These are phyloP conservation scores for Phycodurus eques DNA, from an alignment of 2,113 vertebrate genomes.

Conservation along the genomic window DNA sequence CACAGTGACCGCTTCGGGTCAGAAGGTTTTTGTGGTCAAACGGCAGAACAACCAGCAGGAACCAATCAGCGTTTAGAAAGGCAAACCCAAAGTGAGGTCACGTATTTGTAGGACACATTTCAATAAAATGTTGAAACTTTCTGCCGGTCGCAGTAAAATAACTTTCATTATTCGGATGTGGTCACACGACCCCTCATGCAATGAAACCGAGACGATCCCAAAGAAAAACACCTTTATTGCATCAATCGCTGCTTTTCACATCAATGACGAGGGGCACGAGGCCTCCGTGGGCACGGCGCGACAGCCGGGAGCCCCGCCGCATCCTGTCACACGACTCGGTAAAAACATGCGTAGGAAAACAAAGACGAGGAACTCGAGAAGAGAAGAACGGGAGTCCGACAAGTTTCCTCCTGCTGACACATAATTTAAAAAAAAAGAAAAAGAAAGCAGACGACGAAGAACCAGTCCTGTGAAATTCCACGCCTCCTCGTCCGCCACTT, in stretches of 20 bases:
- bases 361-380: slow-evolving; percentile 45
- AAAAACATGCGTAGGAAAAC: slow-evolving; percentile 71
- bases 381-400: slow-evolving; percentile 60
- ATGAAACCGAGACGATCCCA: background rate
- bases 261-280: slow-evolving; percentile 44
- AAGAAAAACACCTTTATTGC: slow-evolving; percentile 54
- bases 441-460: background rate
- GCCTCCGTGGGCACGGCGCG: slow-evolving; percentile 31
- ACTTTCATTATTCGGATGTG: background rate
- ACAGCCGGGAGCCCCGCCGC: background rate
- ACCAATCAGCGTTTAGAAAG: slow-evolving; percentile 69
- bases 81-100: background rate
- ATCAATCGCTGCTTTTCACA: slow-evolving; percentile 52
- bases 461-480: slow-evolving; percentile 40
- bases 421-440: slow-evolving; percentile 58
- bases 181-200: background rate
- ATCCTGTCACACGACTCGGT: slow-evolving; percentile 31
- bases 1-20: slow-evolving; percentile 83
- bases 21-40: slow-evolving; percentile 92
- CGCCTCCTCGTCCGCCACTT: slow-evolving; percentile 25
- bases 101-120: background rate
- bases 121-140: slow-evolving; percentile 7
- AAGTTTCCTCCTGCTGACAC: slow-evolving; percentile 62
- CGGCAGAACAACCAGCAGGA: slow-evolving; percentile 84
- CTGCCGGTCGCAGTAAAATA: background rate